A percentile compares a stretch with the other conserved stretches of the same genome.
Conservation (phyloP, 2,113 vertebrate genomes). For the Oxygymnocypris stewartii region DNA sequence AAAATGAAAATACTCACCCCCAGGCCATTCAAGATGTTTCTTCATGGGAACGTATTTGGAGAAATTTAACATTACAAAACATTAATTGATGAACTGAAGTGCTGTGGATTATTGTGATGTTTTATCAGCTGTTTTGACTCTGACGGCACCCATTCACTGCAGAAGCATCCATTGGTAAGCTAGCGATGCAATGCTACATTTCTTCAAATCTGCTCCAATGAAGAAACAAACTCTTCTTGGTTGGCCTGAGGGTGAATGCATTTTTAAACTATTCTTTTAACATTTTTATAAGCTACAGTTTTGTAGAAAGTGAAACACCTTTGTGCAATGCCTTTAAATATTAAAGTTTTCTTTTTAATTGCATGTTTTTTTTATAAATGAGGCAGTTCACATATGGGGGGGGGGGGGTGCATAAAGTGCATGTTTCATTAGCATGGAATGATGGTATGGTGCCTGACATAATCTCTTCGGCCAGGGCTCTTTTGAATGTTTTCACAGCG, state of each 20-base stretch:
- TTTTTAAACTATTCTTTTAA: neutral
- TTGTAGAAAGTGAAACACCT: neutral
- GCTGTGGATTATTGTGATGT: no score
- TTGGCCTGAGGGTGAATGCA: no score
- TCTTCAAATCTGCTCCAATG: no score
- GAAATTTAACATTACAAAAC: neutral
- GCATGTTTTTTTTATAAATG: neutral
- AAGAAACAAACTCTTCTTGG: no score
- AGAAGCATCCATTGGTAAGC: no score
- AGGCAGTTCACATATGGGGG: neutral
- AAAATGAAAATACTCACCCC: neutral
- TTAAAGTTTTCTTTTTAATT: neutral
- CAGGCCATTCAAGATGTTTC: no score
- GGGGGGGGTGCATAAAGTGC: no score
- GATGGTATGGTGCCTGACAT: neutral
- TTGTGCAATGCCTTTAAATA: neutral
- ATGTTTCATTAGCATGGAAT: conserved; percentile 11
- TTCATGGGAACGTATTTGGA: neutral
- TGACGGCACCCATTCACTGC: no score
- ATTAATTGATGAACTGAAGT: neutral
- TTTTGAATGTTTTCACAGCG: conserved; percentile 11
- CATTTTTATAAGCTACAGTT: neutral
- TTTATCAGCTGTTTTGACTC: no score
- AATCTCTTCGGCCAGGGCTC: neutral
- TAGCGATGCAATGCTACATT: no score